These are phyloP conservation scores for Eolophus roseicapilla DNA, from an alignment of 2,113 vertebrate genomes.

Conservation along the genomic window DNA sequence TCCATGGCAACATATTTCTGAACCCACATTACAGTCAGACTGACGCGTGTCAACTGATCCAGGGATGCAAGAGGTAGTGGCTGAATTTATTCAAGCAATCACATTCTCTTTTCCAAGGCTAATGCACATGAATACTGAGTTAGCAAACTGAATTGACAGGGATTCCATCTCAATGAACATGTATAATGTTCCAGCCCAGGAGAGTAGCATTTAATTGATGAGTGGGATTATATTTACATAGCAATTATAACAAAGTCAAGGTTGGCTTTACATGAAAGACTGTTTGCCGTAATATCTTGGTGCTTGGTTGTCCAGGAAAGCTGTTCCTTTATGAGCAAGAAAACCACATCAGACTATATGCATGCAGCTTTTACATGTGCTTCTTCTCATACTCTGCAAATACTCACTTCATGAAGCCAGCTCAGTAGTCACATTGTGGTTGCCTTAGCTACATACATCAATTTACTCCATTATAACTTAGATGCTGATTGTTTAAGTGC, in stretches of 20 bases:
- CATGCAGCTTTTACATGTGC: not conserved
- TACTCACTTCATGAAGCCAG: not conserved
- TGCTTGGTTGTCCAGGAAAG: not conserved
- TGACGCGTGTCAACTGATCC: not conserved
- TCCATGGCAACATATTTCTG: not conserved
- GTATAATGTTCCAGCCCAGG: not conserved
- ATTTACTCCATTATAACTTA: not conserved
- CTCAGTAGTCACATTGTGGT: not conserved
- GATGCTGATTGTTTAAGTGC: slow-evolving; percentile 18
- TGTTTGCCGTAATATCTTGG: not conserved
- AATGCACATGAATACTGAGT: slow-evolving; percentile 29
- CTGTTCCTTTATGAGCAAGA: not conserved
- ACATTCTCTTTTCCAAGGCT: slow-evolving; percentile 41
- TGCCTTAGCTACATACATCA: slow-evolving; percentile 27
- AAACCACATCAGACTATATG: not conserved
- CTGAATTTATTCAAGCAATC: slow-evolving; percentile 67
- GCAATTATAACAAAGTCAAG: slow-evolving; percentile 39
- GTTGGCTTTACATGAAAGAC: not conserved
- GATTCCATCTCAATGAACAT: slow-evolving; percentile 54
- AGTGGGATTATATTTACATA: slow-evolving; percentile 53
- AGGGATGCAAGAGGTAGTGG: slow-evolving; percentile 13
- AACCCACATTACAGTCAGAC: not conserved
- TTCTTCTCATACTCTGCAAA: not conserved
- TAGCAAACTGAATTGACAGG: not conserved
- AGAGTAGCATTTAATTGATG: slow-evolving; percentile 46